Evolutionary conservation across 2,888 invertebrate genomes (phyloP).

Genomic region (Oxyteleia sp.): DNA sequence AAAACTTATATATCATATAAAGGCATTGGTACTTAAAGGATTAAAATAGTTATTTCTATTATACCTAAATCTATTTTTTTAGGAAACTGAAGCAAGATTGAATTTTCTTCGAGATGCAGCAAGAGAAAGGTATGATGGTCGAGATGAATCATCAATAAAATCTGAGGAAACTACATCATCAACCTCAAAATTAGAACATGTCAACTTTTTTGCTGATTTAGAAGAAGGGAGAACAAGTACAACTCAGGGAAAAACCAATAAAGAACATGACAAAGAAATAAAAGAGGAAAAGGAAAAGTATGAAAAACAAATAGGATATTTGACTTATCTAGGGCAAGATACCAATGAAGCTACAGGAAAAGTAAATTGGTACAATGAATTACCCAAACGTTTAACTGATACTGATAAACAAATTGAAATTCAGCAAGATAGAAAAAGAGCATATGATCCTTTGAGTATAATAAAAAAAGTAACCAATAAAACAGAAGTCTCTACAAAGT

Average conservation of each 20-base stretch:
- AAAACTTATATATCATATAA: too few species aligned
- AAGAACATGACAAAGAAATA: slow-evolving; percentile 95
- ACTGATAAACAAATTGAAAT: slow-evolving; percentile 90
- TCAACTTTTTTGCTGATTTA: slow-evolving; percentile 95
- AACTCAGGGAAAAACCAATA: slow-evolving; percentile 90
- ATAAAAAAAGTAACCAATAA: slow-evolving; percentile 90
- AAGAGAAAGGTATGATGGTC: slow-evolving; percentile 88
- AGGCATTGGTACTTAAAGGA: too few species aligned
- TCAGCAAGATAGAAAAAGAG: slow-evolving; percentile 90
- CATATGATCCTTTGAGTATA: slow-evolving; percentile 92
- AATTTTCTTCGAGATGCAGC: slow-evolving; percentile 91
- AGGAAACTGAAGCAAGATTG: slow-evolving; percentile 95
- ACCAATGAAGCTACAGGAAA: slow-evolving; percentile 96
- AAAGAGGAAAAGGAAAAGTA: slow-evolving; percentile 98
- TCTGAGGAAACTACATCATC: not conserved
- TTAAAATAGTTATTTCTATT: too few species aligned
- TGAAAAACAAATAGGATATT: slow-evolving; percentile 98
- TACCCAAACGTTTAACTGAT: slow-evolving; percentile 89
- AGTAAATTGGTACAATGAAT: slow-evolving; percentile 95
- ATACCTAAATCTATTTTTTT: too few species aligned
- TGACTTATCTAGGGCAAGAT: slow-evolving; percentile 98
- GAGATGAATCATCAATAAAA: slow-evolving; percentile 68
- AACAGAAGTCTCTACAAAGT: slow-evolving; percentile 76
- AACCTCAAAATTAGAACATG: slow-evolving; percentile 88
- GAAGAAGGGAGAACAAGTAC: slow-evolving; percentile 91